Conservation (phyloP, 2,888 invertebrate species). For the Salpingus planirostris region DNA sequence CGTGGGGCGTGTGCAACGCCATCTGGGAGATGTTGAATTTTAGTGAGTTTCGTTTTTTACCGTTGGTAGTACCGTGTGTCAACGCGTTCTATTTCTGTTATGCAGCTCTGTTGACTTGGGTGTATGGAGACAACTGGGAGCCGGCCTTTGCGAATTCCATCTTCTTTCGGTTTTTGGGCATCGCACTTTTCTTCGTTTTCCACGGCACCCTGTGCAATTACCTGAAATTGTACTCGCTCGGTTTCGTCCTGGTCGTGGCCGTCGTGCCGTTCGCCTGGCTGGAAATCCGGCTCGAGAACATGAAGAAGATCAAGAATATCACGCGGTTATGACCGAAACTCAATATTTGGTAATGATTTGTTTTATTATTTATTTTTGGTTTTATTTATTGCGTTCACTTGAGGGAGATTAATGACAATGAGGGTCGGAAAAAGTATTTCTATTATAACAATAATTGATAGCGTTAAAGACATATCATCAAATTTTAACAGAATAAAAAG, state of each 20-base stretch:
- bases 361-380: no score
- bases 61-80: no score
- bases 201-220: slow-evolving; percentile 53
- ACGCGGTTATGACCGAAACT: slow-evolving; percentile 39
- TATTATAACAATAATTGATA: no score
- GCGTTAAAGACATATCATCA: slow-evolving; percentile 8
- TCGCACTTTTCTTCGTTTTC: slow-evolving; percentile 55
- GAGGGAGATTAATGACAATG: no score
- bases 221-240: slow-evolving; percentile 43
- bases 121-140: slow-evolving; percentile 42
- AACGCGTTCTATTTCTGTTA: neutral
- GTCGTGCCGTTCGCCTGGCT: slow-evolving; percentile 48
- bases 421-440: no score
- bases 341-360: slow-evolving; percentile 28
- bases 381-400: no score
- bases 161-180: slow-evolving; percentile 51
- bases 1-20: slow-evolving; percentile 81
- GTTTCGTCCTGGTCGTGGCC: slow-evolving; percentile 43
- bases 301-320: slow-evolving; percentile 34
- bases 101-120: slow-evolving; percentile 41
- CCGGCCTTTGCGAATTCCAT: slow-evolving; percentile 45
- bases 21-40: slow-evolving; percentile 71
- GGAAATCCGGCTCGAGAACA: slow-evolving; percentile 42
- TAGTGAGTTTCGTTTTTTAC: slow-evolving; percentile 32
- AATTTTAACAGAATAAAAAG: no score